Percentiles rank a stretch among this genome's conserved stretches.
Conservation (phyloP, 2,888 invertebrate genomes). For the Apodemia mormo region DNA sequence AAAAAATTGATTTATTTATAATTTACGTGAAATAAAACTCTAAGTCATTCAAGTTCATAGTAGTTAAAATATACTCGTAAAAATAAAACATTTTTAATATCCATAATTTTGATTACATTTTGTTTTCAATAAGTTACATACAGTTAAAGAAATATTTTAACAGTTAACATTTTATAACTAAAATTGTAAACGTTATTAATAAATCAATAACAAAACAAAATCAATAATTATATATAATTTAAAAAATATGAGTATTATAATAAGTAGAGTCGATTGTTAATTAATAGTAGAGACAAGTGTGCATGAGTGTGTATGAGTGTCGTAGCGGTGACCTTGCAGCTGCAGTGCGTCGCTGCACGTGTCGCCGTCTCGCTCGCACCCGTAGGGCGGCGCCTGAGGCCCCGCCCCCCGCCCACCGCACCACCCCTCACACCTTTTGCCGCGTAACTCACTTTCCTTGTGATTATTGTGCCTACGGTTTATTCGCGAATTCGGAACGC, state of each 20-base stretch:
- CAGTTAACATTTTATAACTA: too few species aligned
- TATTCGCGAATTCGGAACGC: constrained; percentile 27
- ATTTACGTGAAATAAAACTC: too few species aligned
- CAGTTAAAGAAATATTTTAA: too few species aligned
- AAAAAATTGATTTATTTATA: too few species aligned
- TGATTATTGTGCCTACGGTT: constrained; percentile 43
- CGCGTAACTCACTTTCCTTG: constrained; percentile 63
- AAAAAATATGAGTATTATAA: background rate
- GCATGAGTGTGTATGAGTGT: background rate
- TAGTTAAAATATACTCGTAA: too few species aligned
- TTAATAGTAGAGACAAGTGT: constrained; percentile 6
- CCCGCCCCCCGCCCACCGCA: constrained; percentile 75
- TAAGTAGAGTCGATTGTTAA: background rate
- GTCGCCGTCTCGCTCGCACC: constrained; percentile 58
- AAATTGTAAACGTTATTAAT: too few species aligned
- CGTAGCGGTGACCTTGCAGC: constrained; percentile 56
- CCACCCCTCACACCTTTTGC: constrained; percentile 55
- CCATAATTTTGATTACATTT: too few species aligned
- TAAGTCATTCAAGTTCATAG: too few species aligned
- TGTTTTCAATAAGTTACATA: too few species aligned
- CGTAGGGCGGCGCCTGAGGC: constrained; percentile 53
- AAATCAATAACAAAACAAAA: too few species aligned
- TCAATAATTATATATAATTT: too few species aligned
- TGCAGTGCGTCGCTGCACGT: constrained; percentile 38
- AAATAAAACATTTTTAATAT: too few species aligned